Conservation (phyloP, 1,140 invertebrate genomes). For the Goniozus legneri region DNA sequence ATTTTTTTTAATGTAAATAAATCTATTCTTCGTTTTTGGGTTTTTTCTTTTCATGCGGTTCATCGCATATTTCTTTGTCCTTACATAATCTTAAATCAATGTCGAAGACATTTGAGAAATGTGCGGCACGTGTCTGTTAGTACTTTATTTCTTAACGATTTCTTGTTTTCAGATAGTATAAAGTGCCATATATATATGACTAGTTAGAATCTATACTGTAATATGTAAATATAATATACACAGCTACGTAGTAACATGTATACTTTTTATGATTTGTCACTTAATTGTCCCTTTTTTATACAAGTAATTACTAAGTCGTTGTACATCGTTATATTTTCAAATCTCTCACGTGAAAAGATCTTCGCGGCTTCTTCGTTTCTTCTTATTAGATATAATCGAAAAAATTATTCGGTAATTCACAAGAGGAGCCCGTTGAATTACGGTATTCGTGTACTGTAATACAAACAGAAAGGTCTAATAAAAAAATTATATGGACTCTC, state of each 20-base stretch:
- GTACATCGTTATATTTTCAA: slow-evolving; percentile 45
- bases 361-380: slow-evolving; percentile 25
- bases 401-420: slow-evolving; percentile 40
- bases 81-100: no score
- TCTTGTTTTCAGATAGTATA: slow-evolving; percentile 3
- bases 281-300: slow-evolving; percentile 37
- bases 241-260: slow-evolving; percentile 34
- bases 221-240: slow-evolving; percentile 25
- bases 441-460: slow-evolving; percentile 17
- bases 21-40: slow-evolving; percentile 2
- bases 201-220: slow-evolving; percentile 27
- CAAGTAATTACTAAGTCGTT: slow-evolving; percentile 48
- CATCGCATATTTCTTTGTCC: neutral
- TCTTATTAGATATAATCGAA: slow-evolving; percentile 19
- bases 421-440: no score
- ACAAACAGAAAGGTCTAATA: slow-evolving; percentile 19
- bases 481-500: no score
- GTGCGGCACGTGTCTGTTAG: slow-evolving; percentile 18
- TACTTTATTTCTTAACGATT: slow-evolving; percentile 11
- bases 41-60: neutral
- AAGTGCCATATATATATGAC: slow-evolving; percentile 26
- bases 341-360: slow-evolving; percentile 28
- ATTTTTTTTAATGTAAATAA: slow-evolving; percentile 9
- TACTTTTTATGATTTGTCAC: slow-evolving; percentile 34
- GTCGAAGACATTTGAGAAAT: no score